Conservation (phyloP, 2,113 vertebrate genomes). For the Cephalopterus ornatus region DNA sequence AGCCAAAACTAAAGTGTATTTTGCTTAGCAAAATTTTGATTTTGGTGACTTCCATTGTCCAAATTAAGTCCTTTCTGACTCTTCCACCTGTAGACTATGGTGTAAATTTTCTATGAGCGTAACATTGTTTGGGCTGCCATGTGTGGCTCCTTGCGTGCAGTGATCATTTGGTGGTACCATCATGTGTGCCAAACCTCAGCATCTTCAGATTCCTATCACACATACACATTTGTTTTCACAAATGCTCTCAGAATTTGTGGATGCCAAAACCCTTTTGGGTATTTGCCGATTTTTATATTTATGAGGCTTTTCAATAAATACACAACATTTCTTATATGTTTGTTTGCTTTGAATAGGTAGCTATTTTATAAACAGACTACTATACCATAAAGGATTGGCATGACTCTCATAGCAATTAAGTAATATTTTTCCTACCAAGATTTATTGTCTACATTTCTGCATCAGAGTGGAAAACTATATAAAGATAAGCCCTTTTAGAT, state of each 20-base stretch:
- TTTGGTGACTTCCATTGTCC: not conserved
- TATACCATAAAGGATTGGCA: not conserved
- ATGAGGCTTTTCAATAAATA: not conserved
- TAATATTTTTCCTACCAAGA: not conserved
- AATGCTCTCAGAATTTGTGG: not conserved
- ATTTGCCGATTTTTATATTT: not conserved
- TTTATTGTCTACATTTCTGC: not conserved
- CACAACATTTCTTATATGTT: not conserved
- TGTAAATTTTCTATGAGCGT: not conserved
- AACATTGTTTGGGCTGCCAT: not conserved
- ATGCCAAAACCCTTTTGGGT: not conserved
- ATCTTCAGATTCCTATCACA: not conserved
- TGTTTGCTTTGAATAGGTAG: not conserved
- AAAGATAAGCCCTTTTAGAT: slow-evolving; percentile 13
- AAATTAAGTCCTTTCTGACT: not conserved
- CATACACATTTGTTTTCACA: not conserved
- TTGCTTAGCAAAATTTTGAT: not conserved
- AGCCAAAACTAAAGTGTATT: not conserved
- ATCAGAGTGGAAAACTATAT: not conserved
- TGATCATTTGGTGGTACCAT: not conserved
- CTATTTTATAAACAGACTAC: not conserved
- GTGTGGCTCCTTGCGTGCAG: not conserved
- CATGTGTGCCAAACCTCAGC: not conserved
- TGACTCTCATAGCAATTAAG: not conserved
- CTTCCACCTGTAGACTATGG: not conserved